Evolutionary conservation across 1,140 invertebrate species (phyloP).

Genomic region (Drosophila suzukii): DNA sequence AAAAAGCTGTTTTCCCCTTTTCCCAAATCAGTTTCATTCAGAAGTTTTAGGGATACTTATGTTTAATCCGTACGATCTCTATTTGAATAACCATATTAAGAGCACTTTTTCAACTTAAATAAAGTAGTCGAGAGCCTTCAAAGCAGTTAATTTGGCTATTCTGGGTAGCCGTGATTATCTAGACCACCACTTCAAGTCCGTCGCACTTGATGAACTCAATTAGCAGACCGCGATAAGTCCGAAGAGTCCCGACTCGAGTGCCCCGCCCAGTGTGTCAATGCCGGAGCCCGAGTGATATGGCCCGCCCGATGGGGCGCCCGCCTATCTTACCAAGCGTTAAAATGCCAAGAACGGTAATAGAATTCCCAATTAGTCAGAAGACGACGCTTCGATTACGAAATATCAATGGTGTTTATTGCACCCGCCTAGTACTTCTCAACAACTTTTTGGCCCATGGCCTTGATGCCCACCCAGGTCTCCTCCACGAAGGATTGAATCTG

Average conservation of each 20-base stretch:
- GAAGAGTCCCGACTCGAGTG: conserved; percentile 9
- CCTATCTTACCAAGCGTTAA: not conserved
- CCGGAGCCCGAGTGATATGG: conserved; percentile 5
- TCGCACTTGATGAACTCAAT: conserved; percentile 27
- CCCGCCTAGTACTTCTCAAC: conserved; percentile 63
- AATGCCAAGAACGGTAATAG: conserved; percentile 2
- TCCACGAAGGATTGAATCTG: conserved; percentile 86
- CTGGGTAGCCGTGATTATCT: conserved; percentile 8
- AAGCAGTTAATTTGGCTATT: not conserved
- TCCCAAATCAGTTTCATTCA: too few species aligned
- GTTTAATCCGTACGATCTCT: too few species aligned
- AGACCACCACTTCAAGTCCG: conserved; percentile 12
- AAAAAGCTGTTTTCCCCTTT: too few species aligned
- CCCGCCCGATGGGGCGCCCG: conserved; percentile 8
- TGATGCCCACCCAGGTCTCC: conserved; percentile 92
- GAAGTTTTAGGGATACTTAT: too few species aligned
- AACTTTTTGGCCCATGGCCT: conserved; percentile 77
- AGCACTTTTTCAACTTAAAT: too few species aligned
- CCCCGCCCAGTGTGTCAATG: conserved; percentile 32
- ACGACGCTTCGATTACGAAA: conserved; percentile 25
- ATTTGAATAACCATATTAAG: too few species aligned
- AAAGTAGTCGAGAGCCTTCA: too few species aligned
- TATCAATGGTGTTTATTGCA: conserved; percentile 43
- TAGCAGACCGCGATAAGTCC: conserved; percentile 31
- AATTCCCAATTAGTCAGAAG: conserved; percentile 13